Evolutionary conservation across 1,140 invertebrate species (phyloP), one percentile per base, ranked within the genome.

Genomic region (Tetranychus cinnabarinus): DNA sequence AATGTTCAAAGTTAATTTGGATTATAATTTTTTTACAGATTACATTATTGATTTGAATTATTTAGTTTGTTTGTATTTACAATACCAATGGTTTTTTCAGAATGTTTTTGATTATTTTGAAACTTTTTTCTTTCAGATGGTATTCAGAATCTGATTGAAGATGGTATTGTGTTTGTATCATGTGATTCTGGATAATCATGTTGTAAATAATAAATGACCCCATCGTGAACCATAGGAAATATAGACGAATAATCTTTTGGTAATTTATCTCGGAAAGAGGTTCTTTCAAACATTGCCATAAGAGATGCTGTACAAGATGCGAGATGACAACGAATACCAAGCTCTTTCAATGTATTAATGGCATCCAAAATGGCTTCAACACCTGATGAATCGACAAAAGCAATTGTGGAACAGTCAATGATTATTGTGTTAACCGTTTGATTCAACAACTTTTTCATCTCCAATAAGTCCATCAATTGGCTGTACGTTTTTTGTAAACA

Each of bases 321-420:
- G 34, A 57, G 56, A 57, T n/a, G 33, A 39, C 56, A 57, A 5
- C 56, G 56, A 35, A 57, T 37, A 6, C 33, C 36, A 10, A 57
- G 31, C 33, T 57, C 56, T 57, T 57, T 57, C 6, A 57, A n/a
- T 13, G 33, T 35, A 7, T 23, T 52, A 47, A 48, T 56, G 45
- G 65, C 61, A 50, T 67, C 66, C 15, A 59, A 34, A n/a, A 67
- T 50, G 34, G 64, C 61, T 58, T 66, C 65, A 12, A 66, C 46
- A 31, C 65, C 66, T 46, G 61, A 36, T 10, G 58, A 48, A 63
- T 67, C 66, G 15, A 66, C 34, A 59, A 62, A 67, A 34, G 59
- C 39, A 15, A 67, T 62, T 36, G 63, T 45, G 5, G 62, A 63
- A 61, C 66, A 67, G 62, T 67, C 65, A 55, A 67, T 62, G 31